Evolutionary conservation across 2,888 invertebrate species (phyloP).

Genomic region (Urechis unicinctus): DNA sequence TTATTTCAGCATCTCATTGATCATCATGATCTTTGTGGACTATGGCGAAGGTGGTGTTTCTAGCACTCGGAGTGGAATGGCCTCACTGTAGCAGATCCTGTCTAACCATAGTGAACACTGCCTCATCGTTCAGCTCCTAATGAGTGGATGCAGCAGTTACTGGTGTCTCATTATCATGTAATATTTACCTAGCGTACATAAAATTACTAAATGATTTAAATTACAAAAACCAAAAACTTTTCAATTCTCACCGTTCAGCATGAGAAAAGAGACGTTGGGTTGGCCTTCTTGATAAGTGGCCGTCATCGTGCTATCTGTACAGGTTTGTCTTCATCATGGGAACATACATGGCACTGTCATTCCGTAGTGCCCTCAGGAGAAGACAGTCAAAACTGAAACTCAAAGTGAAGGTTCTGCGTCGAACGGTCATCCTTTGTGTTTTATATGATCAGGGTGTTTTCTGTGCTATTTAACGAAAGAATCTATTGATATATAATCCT

Average conservation of each 20-base stretch:
- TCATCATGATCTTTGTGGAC: constrained; percentile 83
- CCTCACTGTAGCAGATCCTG: constrained; percentile 78
- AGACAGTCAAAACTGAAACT: constrained; percentile 45
- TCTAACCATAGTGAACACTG: constrained; percentile 74
- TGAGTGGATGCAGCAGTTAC: too few relatives aligned
- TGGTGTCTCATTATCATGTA: too few relatives aligned
- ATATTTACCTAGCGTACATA: too few relatives aligned
- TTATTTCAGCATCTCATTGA: constrained; percentile 40
- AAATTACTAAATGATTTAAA: too few relatives aligned
- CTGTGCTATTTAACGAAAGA: too few relatives aligned
- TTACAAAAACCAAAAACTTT: too few relatives aligned
- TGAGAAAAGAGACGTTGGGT: too few relatives aligned
- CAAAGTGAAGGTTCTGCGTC: constrained; percentile 46
- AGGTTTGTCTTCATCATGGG: constrained; percentile 98
- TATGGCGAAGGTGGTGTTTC: constrained; percentile 80
- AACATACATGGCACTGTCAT: constrained; percentile 80
- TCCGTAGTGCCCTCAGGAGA: constrained; percentile 66
- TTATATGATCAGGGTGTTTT: too few relatives aligned
- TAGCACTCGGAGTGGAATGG: constrained; percentile 93
- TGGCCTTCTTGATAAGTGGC: too few relatives aligned
- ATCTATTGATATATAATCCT: not conserved
- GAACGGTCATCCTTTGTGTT: constrained; percentile 44
- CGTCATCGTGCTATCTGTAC: too few relatives aligned
- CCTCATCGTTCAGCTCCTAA: not conserved
- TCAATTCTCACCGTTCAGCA: too few relatives aligned